Conservation (phyloP, 2,888 invertebrate genomes). For the Pyrochroa serraticornis region DNA sequence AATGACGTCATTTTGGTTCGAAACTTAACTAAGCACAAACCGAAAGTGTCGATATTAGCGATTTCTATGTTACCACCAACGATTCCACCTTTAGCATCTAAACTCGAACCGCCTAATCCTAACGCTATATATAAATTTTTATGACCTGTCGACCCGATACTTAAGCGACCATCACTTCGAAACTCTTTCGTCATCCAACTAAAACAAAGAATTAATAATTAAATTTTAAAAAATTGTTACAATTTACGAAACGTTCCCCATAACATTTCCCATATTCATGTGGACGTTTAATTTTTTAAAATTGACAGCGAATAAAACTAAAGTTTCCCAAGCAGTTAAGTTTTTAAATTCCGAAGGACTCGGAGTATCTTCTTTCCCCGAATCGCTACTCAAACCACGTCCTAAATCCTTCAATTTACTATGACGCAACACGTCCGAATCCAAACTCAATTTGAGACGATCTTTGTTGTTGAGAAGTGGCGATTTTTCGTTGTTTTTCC, state of each 20-base stretch:
- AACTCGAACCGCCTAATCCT: conserved; percentile 85
- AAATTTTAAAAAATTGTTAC: background rate
- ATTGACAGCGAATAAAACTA: conserved; percentile 94
- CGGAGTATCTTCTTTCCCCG: conserved; percentile 57
- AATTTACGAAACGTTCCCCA: conserved; percentile 87
- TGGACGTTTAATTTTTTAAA: conserved; percentile 95
- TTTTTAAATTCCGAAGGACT: conserved; percentile 67
- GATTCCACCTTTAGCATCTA: conserved; percentile 97
- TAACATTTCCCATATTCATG: conserved; percentile 99
- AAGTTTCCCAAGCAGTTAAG: conserved; percentile 90
- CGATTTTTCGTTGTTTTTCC: conserved; percentile 45
- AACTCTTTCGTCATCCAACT: conserved; percentile 94
- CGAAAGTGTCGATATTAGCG: conserved; percentile 84
- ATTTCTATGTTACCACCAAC: conserved; percentile 95
- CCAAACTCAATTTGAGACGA: conserved; percentile 64
- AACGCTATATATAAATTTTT: conserved; percentile 91
- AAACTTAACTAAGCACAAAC: conserved; percentile 41
- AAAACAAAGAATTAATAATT: conserved; percentile 29
- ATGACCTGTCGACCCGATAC: conserved; percentile 92
- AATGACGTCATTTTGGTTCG: background rate
- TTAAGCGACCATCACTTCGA: conserved; percentile 87
- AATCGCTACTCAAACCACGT: conserved; percentile 60
- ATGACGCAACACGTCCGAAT: conserved; percentile 59
- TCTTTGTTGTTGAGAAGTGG: conserved; percentile 60
- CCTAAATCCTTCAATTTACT: conserved; percentile 62